Percentiles rank a stretch among this genome's conserved stretches.
Evolutionary conservation across 2,113 vertebrate genomes (phyloP).

Genomic region (Gavia stellata): DNA sequence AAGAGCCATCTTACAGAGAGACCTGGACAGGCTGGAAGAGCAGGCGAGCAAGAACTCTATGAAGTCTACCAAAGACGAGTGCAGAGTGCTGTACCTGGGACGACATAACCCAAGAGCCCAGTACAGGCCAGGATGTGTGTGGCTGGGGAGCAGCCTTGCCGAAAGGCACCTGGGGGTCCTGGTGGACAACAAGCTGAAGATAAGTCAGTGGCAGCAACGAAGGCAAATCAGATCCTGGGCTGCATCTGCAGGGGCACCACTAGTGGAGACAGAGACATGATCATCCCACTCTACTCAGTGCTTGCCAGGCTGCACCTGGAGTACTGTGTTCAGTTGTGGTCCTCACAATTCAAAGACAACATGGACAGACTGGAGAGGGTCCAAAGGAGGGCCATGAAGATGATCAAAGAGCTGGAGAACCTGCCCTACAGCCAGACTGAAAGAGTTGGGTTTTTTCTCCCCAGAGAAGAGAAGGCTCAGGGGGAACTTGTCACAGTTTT

Average conservation of each 20-base stretch:
- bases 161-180: background rate
- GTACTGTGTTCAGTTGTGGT: background rate
- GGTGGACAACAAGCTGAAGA: background rate
- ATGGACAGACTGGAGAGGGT: background rate
- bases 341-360: background rate
- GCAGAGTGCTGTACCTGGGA: no score
- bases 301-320: background rate
- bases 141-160: background rate
- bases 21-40: background rate
- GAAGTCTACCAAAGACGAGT: background rate
- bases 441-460: background rate
- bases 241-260: background rate
- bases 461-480: background rate
- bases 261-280: rapidly evolving
- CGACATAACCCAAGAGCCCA: background rate
- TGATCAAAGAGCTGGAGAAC: background rate
- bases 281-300: no score
- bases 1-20: background rate
- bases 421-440: background rate
- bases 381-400: background rate
- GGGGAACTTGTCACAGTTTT: background rate
- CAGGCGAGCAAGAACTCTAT: background rate
- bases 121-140: background rate
- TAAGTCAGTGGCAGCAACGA: background rate
- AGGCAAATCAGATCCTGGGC: background rate